Evolutionary conservation across 1,140 invertebrate species (phyloP).

Genomic region (Manduca sexta): DNA sequence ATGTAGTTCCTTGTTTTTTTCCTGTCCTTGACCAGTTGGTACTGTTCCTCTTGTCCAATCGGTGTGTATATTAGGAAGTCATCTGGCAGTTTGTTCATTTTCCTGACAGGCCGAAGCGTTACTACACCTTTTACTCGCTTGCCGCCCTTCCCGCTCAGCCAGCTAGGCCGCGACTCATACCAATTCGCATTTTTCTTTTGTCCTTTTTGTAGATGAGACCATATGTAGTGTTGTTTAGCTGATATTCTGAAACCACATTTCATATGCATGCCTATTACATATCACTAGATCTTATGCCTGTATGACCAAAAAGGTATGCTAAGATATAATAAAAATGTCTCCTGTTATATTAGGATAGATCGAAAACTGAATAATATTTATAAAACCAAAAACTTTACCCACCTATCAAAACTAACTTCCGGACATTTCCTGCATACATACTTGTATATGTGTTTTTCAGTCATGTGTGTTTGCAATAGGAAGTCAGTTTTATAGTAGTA

Average conservation of each 20-base stretch:
- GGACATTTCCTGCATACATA: constrained; percentile 59
- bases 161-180: constrained; percentile 31
- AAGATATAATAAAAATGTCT: no score
- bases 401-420: constrained; percentile 61
- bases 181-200: constrained; percentile 31
- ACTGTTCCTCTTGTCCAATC: constrained; percentile 52
- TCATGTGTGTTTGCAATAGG: constrained; percentile 48
- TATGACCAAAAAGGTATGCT: no score
- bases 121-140: constrained; percentile 29
- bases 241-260: constrained; percentile 40
- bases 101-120: constrained; percentile 23
- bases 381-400: constrained; percentile 17
- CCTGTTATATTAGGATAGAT: no score
- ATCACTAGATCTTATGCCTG: no score
- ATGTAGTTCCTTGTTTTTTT: constrained; percentile 48
- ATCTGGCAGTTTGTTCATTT: constrained; percentile 30
- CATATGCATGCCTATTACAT: no score
- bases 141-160: constrained; percentile 24
- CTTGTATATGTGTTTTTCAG: constrained; percentile 64
- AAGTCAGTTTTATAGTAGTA: constrained; percentile 60
- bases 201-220: constrained; percentile 43
- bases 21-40: constrained; percentile 36
- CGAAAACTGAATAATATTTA: no score
- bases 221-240: constrained; percentile 55
- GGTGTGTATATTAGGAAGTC: constrained; percentile 48